These are phyloP conservation scores for Pseudopipra pipra DNA, from an alignment of 2,113 vertebrate genomes.

Conservation along the genomic window DNA sequence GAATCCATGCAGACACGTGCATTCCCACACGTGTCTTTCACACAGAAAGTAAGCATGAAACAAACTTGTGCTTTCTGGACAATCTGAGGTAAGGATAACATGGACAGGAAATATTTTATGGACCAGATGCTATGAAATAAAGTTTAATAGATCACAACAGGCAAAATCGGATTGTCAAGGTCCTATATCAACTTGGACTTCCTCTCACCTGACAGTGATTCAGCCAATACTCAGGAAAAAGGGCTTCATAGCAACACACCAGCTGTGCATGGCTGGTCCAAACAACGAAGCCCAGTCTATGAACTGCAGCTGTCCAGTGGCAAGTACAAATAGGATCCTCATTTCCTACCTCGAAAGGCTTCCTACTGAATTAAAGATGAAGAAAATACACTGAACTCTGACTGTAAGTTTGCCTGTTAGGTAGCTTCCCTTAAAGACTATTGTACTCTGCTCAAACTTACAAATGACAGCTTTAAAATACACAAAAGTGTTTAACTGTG, in stretches of 20 bases:
- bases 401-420: background rate
- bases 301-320: background rate
- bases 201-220: background rate
- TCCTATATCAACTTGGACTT: background rate
- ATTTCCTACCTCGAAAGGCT: constrained; percentile 1
- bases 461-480: constrained; percentile 37
- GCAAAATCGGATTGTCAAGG: background rate
- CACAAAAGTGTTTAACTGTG: constrained; percentile 14
- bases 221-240: background rate
- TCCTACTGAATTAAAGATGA: constrained; percentile 26
- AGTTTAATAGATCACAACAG: background rate
- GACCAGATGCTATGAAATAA: background rate
- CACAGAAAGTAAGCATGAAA: background rate
- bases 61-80: background rate
- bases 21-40: background rate
- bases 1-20: accelerated
- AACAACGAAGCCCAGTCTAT: background rate
- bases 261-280: background rate
- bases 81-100: background rate
- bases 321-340: background rate
- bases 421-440: constrained; percentile 2
- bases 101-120: background rate
- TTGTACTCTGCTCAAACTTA: constrained; percentile 24
- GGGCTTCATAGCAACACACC: background rate
- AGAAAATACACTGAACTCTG: constrained; percentile 18